Conservation (phyloP, 2,113 vertebrate genomes). For the Cryptomyrus ogoouensis region DNA sequence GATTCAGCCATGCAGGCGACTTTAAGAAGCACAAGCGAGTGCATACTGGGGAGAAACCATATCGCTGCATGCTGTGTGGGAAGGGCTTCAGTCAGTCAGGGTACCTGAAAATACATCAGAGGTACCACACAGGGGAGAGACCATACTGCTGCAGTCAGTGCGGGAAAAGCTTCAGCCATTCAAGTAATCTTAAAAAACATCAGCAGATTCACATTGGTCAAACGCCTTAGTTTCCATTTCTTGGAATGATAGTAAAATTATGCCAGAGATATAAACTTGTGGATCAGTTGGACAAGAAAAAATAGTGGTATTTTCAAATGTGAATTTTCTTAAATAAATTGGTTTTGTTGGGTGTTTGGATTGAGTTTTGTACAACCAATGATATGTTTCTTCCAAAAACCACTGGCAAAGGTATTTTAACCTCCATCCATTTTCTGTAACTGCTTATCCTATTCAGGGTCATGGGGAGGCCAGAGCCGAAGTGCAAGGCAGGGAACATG, state of each 20-base stretch:
- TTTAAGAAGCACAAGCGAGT: conserved; percentile 60
- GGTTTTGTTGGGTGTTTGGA: background rate
- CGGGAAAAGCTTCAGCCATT: conserved; percentile 62
- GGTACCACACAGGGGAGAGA: conserved; percentile 63
- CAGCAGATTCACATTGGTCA: conserved; percentile 58
- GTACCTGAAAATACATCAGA: conserved; percentile 62
- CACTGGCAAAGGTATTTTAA: background rate
- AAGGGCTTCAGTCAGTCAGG: conserved; percentile 59
- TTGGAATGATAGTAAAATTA: background rate
- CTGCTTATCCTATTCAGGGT: no score
- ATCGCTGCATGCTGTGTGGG: conserved; percentile 56
- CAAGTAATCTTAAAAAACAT: conserved; percentile 62
- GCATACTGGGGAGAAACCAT: conserved; percentile 64
- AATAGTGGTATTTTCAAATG: background rate
- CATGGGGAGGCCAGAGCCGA: no score
- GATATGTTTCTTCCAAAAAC: background rate
- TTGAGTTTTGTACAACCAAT: background rate
- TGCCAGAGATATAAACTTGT: background rate
- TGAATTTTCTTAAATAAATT: background rate
- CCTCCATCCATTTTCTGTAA: background rate
- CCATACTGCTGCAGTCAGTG: conserved; percentile 61
- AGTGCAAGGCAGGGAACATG: no score
- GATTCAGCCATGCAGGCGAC: conserved; percentile 55
- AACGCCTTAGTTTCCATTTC: conserved; percentile 24
- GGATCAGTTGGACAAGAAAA: background rate